Conservation (phyloP, 1,140 invertebrate species). For the Philopotamus ludificatus region DNA sequence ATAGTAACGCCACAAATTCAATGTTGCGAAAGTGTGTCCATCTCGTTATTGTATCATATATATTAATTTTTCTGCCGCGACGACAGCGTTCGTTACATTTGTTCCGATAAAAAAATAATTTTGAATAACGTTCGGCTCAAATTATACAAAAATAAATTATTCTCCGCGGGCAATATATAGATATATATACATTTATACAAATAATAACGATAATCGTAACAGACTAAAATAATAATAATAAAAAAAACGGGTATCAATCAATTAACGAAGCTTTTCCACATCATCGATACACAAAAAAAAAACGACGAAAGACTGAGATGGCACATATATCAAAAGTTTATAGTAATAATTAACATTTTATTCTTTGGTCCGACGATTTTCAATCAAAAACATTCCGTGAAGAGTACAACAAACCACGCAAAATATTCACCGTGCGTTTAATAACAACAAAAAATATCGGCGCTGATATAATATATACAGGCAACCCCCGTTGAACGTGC, state of each 20-base stretch:
- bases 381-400: slow-evolving; percentile 3
- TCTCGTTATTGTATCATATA: slow-evolving; percentile 11
- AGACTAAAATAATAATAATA: background rate
- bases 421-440: too few relatives aligned
- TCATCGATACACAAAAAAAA: slow-evolving; percentile 6
- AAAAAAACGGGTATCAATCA: background rate
- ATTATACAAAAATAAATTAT: slow-evolving; percentile 13
- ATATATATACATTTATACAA: slow-evolving; percentile 21
- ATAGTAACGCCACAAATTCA: background rate
- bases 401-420: too few relatives aligned
- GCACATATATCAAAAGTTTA: slow-evolving; percentile 11
- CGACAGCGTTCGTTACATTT: background rate
- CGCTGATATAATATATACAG: too few relatives aligned
- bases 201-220: background rate
- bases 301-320: slow-evolving; percentile 3
- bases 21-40: slow-evolving; percentile 22
- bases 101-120: background rate
- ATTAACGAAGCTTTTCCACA: background rate
- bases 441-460: too few relatives aligned
- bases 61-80: slow-evolving; percentile 17
- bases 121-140: background rate
- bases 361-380: slow-evolving; percentile 27
- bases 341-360: slow-evolving; percentile 11
- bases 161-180: slow-evolving; percentile 1
- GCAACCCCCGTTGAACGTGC: too few relatives aligned